Evolutionary conservation across 2,888 invertebrate species (phyloP).

Genomic region (Argyra leucocephala): DNA sequence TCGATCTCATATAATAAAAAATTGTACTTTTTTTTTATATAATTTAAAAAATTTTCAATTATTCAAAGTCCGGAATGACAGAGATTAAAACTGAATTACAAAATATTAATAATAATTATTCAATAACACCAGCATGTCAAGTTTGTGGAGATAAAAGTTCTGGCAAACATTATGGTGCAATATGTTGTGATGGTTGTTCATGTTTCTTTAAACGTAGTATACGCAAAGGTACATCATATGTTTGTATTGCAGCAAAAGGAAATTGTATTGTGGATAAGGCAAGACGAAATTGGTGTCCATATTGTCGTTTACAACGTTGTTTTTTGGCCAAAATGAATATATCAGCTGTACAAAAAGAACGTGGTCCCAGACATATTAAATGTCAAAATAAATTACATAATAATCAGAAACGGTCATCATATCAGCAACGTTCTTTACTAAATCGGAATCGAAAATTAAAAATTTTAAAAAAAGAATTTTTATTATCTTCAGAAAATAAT

Average conservation of each 20-base stretch:
- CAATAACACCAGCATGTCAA: slow-evolving; percentile 53
- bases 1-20: too few relatives aligned
- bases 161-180: slow-evolving; percentile 76
- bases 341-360: slow-evolving; percentile 72
- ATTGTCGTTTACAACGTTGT: slow-evolving; percentile 70
- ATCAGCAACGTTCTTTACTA: not conserved
- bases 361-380: slow-evolving; percentile 55
- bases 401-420: not conserved
- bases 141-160: slow-evolving; percentile 77
- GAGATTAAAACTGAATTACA: not conserved
- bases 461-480: not conserved
- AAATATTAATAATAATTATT: slow-evolving; percentile 16
- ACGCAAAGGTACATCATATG: slow-evolving; percentile 60
- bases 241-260: slow-evolving; percentile 68
- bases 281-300: slow-evolving; percentile 79
- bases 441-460: slow-evolving; percentile 13
- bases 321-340: slow-evolving; percentile 69
- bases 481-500: not conserved
- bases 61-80: not conserved
- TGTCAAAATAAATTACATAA: slow-evolving; percentile 13
- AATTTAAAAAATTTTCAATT: too few relatives aligned
- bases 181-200: slow-evolving; percentile 80
- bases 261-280: slow-evolving; percentile 70
- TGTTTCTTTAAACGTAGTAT: slow-evolving; percentile 83
- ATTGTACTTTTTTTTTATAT: too few relatives aligned